A percentile compares a stretch with the other conserved stretches of the same genome.
phyloP scores from a whole-genome alignment of 1,140 invertebrate species.

The Philopotamus ludificatus region DNA sequence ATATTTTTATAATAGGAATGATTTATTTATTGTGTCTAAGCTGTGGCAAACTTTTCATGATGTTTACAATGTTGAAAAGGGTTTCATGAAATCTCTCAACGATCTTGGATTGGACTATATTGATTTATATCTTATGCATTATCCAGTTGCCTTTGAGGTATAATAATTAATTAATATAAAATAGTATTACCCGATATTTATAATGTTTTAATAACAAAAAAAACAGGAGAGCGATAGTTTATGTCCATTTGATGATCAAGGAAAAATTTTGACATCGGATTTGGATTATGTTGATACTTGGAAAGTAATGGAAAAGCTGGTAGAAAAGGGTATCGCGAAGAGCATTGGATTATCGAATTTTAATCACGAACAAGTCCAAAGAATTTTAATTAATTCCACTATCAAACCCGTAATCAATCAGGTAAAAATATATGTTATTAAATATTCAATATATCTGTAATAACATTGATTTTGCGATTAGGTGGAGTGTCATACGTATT shows the following conservation, averaged over 20 bases:
- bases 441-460: too few species aligned
- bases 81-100: slow-evolving; percentile 59
- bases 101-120: slow-evolving; percentile 72
- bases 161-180: neutral
- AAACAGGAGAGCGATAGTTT: slow-evolving; percentile 40
- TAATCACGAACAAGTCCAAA: slow-evolving; percentile 71
- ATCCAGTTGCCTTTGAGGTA: slow-evolving; percentile 56
- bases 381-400: slow-evolving; percentile 61
- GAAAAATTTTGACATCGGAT: slow-evolving; percentile 61
- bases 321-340: slow-evolving; percentile 67
- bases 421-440: slow-evolving; percentile 50
- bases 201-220: neutral
- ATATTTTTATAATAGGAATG: slow-evolving; percentile 56
- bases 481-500: slow-evolving; percentile 77
- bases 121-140: slow-evolving; percentile 79
- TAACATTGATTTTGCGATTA: too few species aligned
- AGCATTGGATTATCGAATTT: slow-evolving; percentile 87
- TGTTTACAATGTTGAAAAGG: slow-evolving; percentile 60
- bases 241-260: slow-evolving; percentile 57
- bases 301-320: slow-evolving; percentile 75
- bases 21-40: slow-evolving; percentile 74
- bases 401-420: slow-evolving; percentile 75
- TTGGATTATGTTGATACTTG: slow-evolving; percentile 80
- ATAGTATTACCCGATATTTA: neutral
- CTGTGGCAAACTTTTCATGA: slow-evolving; percentile 72